Base-by-base conservation (phyloP, 37 sponge, comb jelly and placozoan genomes). In the Halichondria panicea region DNA sequence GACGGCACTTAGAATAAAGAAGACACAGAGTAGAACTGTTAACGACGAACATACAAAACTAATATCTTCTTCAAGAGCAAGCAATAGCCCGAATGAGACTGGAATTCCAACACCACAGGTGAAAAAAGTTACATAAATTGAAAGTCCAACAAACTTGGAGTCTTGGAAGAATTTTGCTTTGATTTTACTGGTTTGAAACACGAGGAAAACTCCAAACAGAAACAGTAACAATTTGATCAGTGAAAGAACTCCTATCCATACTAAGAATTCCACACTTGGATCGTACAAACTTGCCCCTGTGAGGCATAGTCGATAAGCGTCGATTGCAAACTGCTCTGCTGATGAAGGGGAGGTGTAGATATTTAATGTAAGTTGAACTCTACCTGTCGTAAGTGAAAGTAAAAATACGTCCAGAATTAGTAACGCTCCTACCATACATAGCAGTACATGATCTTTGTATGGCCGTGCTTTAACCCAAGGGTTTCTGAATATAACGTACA, bases 131-230 rank as follows among this genome's bases (percentile, higher is more conserved):
- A 36, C 68, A 53, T 64, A 78, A 18, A 78, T 78, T 7, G 79
- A 68, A 27, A 78, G 66, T 25, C 56, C 79, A n/a, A 55, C 67
- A 35, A 32, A 78, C 32, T 53, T 66, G 4, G 79, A 22, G 36
- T 67, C 79, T 28, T 66, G 35, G 57, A 78, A 78, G 41, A 66
- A 39, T 27, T 43, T 67, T 1, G 69, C 55, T 53, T 78, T 78
- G 42, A 78, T 78, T 35, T 67, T 66, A 7, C 55, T 35, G 1
- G 68, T 78, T 21, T 54, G 79, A 25, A 24, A 36, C 32, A 66
- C 79, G 24, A 78, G 79, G 32, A 78, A 78, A 2, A 48, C 11
- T 1, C 79, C 79, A 33, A 78, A 53, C 15, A 78, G 15, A 4
- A 78, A 56, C 56, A 78, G 28, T 9, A 78, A 1, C 6, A n/a